Evolutionary conservation across 92 coral and sea anemone genomes (phyloP), one percentile per base, ranked within the genome.

Genomic region (Palythoa caribaeorum): DNA sequence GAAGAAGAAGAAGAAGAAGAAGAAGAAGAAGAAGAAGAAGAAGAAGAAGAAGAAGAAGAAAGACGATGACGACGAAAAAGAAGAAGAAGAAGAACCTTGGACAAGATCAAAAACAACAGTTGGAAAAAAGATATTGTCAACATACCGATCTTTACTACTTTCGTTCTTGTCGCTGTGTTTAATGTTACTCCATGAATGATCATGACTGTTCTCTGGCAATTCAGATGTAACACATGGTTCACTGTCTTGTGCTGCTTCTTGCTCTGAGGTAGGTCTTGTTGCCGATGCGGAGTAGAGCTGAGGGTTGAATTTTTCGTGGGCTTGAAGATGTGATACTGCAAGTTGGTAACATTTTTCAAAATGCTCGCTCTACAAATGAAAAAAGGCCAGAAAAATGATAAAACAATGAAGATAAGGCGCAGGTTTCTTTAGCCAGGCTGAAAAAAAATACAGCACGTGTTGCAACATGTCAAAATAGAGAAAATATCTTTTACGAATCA

Each of bases 321-420:
- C 89, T 53, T 63, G 79, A 50, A 95, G 88, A 39, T 95, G 99
- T 16, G 73, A 55, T 14, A 96, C 94, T 73, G 98, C 93, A 51
- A 93, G 87, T 39, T 94, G 85, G 89, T 90, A 85, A 52, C 93
- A 78, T 37, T 96, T 98, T 38, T 89, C 85, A 89, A 76, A 90
- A 38, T 96, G 94, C 39, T 86, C 92, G 76, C 91, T 92, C 99
- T 96, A 19, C 12, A 11, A 65, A 62, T 7, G 73, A 9, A 54
- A 11, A 59, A 77, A 53, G 19, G 5, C 17, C 57, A 28, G 52
- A 77, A 21, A 5, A 9, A 35, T 16, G 1, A 28, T 16, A 16
- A 6, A 65, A 7, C 9, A 65, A 16, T 15, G 21, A 65, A 54
- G 15, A 5, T 9, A 54, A 9, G 0, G 8, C 15, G 10, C 15